Percentiles rank a stretch among this genome's conserved stretches.
phyloP scores from a whole-genome alignment of 92 coral and sea anemone genomes.

The Plumapathes pennacea region DNA sequence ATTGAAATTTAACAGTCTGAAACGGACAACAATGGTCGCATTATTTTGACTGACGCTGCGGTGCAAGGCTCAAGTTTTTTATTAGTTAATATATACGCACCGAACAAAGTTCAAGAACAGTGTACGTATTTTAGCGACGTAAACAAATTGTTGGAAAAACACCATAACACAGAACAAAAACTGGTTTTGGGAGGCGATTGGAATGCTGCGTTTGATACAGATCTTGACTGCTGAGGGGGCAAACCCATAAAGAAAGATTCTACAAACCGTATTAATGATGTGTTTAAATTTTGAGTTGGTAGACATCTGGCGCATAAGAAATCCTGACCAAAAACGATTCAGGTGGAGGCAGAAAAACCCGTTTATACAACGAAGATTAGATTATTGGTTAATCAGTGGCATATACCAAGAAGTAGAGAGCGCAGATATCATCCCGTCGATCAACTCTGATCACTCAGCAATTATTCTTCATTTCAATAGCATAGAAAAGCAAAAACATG shows the following conservation, averaged over 20 bases:
- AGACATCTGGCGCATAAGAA: slow-evolving; percentile 20
- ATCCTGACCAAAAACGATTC: slow-evolving; percentile 18
- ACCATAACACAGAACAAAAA: background rate
- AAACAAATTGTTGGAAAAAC: slow-evolving; percentile 1
- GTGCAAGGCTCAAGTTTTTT: slow-evolving; percentile 34
- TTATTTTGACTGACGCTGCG: slow-evolving; percentile 10
- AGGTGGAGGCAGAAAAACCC: slow-evolving; percentile 35
- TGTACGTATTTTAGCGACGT: slow-evolving; percentile 9
- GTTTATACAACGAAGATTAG: slow-evolving; percentile 23
- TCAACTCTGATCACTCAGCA: slow-evolving; percentile 34
- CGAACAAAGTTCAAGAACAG: slow-evolving; percentile 19
- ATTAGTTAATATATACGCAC: slow-evolving; percentile 41
- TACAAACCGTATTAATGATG: too few relatives aligned
- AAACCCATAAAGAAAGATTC: too few relatives aligned
- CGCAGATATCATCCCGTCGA: slow-evolving; percentile 2
- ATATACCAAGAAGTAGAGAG: slow-evolving; percentile 13
- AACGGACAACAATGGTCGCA: slow-evolving; percentile 27
- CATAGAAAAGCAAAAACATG: slow-evolving; percentile 15
- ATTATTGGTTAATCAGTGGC: slow-evolving; percentile 29
- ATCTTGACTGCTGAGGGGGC: too few relatives aligned
- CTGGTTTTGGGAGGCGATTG: slow-evolving; percentile 33
- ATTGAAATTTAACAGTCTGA: slow-evolving; percentile 14
- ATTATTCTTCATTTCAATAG: slow-evolving; percentile 7
- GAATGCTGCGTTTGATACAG: slow-evolving; percentile 20
- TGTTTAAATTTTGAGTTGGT: slow-evolving; percentile 6